Conservation (phyloP, 2,888 invertebrate species). For the Eurytoma adleriae region DNA sequence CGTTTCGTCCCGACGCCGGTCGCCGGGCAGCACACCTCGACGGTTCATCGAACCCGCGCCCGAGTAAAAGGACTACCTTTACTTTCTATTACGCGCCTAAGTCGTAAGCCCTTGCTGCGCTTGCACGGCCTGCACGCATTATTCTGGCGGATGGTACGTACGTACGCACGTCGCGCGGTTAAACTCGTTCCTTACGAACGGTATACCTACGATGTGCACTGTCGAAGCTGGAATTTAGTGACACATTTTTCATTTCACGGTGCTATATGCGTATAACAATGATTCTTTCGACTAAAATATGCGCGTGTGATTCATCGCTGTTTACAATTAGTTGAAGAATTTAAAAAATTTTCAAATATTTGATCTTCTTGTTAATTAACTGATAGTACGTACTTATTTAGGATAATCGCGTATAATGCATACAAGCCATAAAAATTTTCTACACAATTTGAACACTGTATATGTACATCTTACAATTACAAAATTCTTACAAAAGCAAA, state of each 20-base stretch:
- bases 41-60: constrained; percentile 28
- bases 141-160: neutral
- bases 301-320: too few relatives aligned
- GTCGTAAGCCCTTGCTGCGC: neutral
- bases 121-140: neutral
- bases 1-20: neutral
- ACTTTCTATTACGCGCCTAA: constrained; percentile 21
- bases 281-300: neutral
- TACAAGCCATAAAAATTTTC: too few relatives aligned
- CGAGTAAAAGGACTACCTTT: constrained; percentile 24
- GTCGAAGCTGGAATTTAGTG: neutral
- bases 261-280: neutral
- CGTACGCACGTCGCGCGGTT: neutral
- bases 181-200: neutral
- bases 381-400: too few relatives aligned
- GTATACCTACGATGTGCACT: neutral
- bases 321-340: too few relatives aligned
- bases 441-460: too few relatives aligned
- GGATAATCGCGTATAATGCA: too few relatives aligned
- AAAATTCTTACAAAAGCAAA: too few relatives aligned
- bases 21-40: too few relatives aligned
- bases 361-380: too few relatives aligned
- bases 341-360: too few relatives aligned
- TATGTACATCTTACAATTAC: too few relatives aligned
- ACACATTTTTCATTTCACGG: neutral